Evolutionary conservation across 1,140 invertebrate species (phyloP).

Genomic region (Araneus ventricosus): DNA sequence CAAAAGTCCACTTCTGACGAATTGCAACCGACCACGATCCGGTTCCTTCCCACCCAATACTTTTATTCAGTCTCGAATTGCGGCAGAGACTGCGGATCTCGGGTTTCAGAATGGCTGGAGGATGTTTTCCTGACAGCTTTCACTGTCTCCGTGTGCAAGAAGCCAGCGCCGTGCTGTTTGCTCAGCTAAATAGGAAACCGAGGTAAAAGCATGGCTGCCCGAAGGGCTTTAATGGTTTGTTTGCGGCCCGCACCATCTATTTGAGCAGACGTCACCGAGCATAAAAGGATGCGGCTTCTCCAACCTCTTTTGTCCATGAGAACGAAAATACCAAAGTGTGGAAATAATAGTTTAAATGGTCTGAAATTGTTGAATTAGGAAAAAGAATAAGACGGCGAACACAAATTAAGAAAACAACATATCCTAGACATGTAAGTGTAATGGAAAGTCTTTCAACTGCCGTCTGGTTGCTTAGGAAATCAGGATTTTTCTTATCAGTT

Average conservation of each 20-base stretch:
- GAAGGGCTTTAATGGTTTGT: conserved; percentile 44
- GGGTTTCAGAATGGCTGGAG: not conserved
- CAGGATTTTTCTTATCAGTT: too few relatives aligned
- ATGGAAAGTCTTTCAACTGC: too few relatives aligned
- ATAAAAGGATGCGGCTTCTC: not conserved
- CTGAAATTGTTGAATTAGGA: not conserved
- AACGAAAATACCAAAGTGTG: not conserved
- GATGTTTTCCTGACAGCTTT: not conserved
- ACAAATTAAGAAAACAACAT: not conserved
- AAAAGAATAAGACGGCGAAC: not conserved
- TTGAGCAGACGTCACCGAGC: not conserved
- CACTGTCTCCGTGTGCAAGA: not conserved
- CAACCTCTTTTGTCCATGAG: not conserved
- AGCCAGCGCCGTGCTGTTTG: not conserved
- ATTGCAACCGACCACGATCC: too few relatives aligned
- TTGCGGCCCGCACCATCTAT: not conserved
- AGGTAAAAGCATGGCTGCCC: not conserved
- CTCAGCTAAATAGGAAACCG: conserved; percentile 14
- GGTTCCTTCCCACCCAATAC: not conserved
- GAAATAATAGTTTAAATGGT: not conserved
- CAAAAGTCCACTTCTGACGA: too few relatives aligned
- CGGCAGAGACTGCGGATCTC: not conserved
- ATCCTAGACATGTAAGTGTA: too few relatives aligned
- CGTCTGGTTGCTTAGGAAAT: too few relatives aligned
- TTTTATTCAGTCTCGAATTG: not conserved